Percentiles rank a stretch among this genome's conserved stretches.
Evolutionary conservation across 2,797 vertebrate genomes (phyloP).

Genomic region (Mormyrus proboscirostris): DNA sequence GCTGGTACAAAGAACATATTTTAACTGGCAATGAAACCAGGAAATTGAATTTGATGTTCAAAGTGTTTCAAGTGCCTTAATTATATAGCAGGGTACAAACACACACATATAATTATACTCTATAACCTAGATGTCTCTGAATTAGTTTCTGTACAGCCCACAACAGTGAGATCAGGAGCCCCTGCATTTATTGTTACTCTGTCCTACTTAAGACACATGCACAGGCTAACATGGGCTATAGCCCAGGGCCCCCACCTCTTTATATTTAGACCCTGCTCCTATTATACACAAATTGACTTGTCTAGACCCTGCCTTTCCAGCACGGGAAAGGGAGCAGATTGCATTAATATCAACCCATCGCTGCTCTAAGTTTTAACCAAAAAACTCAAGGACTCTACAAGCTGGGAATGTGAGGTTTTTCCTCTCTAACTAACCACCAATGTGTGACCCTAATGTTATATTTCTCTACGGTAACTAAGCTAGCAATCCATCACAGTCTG

Average conservation of each 20-base stretch:
- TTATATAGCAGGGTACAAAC: not conserved
- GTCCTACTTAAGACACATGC: not conserved
- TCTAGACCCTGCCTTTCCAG: not conserved
- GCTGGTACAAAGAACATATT: conserved; percentile 18
- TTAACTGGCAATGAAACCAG: conserved; percentile 25
- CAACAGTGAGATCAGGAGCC: not conserved
- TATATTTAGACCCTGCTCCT: not conserved
- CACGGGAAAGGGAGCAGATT: not conserved
- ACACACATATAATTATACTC: not conserved
- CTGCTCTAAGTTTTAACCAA: not conserved
- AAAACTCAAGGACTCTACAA: not conserved
- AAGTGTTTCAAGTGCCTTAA: not conserved
- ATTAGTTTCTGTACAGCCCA: not conserved
- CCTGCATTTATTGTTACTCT: not conserved
- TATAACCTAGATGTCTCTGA: not conserved
- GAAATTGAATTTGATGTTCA: not conserved
- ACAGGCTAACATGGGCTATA: not conserved
- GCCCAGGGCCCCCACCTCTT: not conserved
- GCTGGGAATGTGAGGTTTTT: not conserved
- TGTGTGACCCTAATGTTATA: not conserved
- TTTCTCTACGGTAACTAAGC: not conserved
- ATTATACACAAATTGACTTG: not conserved
- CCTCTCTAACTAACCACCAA: not conserved
- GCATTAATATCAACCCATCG: not conserved
- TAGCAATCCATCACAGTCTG: not conserved